Evolutionary conservation across 2,888 invertebrate genomes (phyloP).

Genomic region (Plebejus melissa): DNA sequence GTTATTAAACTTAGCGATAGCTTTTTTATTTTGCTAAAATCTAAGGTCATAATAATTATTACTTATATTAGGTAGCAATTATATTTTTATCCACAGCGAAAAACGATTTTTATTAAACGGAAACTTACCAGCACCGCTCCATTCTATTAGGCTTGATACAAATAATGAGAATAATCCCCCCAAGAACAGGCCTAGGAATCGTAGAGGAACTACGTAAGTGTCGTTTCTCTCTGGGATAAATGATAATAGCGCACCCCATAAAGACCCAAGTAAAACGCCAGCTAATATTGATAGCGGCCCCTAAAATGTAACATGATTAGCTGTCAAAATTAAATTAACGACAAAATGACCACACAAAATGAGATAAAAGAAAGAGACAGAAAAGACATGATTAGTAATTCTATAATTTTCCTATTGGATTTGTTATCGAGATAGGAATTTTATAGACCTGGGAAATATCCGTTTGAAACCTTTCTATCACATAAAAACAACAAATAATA

Average conservation of each 20-base stretch:
- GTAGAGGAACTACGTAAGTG: conserved; percentile 81
- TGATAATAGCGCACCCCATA: conserved; percentile 85
- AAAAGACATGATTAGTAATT: too few species aligned
- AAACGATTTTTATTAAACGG: neutral
- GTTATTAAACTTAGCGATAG: neutral
- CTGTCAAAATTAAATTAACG: too few species aligned
- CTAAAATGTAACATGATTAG: conserved; percentile 44
- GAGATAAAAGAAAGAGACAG: too few species aligned
- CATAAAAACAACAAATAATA: conserved; percentile 14
- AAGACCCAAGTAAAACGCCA: conserved; percentile 84
- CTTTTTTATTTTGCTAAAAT: neutral
- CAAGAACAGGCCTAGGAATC: conserved; percentile 84
- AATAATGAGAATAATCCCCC: conserved; percentile 88
- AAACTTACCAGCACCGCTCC: conserved; percentile 76
- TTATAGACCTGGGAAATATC: neutral
- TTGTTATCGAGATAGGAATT: neutral
- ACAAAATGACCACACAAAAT: too few species aligned
- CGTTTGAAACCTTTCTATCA: neutral
- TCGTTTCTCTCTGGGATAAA: conserved; percentile 86
- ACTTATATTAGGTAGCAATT: too few species aligned
- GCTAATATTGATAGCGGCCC: conserved; percentile 84
- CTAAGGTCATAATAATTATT: too few species aligned
- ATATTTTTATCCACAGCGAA: too few species aligned
- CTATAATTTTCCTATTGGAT: too few species aligned
- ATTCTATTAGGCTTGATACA: conserved; percentile 84